A percentile compares a stretch with the other conserved stretches of the same genome.
Conservation (phyloP, 2,888 invertebrate species). For the Trissolcus japonicus region DNA sequence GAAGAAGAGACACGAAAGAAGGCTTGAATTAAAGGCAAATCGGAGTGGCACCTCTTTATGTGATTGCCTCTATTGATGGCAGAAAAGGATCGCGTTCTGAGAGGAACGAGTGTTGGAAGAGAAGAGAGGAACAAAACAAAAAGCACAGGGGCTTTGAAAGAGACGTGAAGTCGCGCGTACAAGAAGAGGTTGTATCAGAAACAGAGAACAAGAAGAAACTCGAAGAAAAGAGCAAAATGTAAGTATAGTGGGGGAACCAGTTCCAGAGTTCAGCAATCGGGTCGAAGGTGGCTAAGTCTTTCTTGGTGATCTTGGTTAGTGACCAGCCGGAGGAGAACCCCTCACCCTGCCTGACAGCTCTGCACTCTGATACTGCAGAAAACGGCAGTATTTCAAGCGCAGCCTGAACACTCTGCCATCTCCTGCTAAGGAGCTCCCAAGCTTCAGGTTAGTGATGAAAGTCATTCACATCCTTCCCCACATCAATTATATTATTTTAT, state of each 20-base stretch:
- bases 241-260: constrained; percentile 56
- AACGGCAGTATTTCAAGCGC: constrained; percentile 57
- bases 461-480: constrained; percentile 15
- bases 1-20: neutral
- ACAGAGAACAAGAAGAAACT: constrained; percentile 48
- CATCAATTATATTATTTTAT: neutral
- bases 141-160: constrained; percentile 34
- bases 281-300: constrained; percentile 59
- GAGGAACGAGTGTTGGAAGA: constrained; percentile 1
- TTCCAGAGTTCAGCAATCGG: constrained; percentile 60
- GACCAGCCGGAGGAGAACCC: constrained; percentile 56
- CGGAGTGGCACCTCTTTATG: neutral
- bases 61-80: constrained; percentile 1
- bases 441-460: constrained; percentile 53
- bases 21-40: neutral
- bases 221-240: constrained; percentile 48
- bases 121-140: constrained; percentile 19
- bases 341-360: constrained; percentile 46
- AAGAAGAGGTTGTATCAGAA: constrained; percentile 48
- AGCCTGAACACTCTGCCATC: constrained; percentile 45
- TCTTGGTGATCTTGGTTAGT: constrained; percentile 59
- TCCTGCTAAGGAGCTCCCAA: constrained; percentile 41
- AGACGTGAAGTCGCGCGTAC: constrained; percentile 28
- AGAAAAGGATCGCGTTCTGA: neutral
- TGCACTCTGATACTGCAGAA: constrained; percentile 44